Conservation (phyloP, 1,140 invertebrate species). For the Pectinophora gossypiella region DNA sequence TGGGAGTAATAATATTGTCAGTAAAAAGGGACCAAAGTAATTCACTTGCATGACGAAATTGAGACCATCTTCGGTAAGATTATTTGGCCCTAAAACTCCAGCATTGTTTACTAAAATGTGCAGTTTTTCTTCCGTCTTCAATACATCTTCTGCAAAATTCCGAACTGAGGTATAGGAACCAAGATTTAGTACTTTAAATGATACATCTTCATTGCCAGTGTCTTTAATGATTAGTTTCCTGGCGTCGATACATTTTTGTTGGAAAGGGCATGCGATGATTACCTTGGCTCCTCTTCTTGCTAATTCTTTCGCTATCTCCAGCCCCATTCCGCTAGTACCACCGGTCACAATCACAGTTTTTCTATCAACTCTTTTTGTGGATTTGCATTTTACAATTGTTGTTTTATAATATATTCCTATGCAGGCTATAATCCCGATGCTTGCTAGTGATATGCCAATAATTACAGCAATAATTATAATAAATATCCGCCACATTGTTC, state of each 20-base stretch:
- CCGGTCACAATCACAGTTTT: conserved; percentile 80
- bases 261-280: conserved; percentile 74
- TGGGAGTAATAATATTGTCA: conserved; percentile 74
- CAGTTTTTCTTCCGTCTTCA: conserved; percentile 80
- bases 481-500: too few species aligned
- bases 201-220: conserved; percentile 78
- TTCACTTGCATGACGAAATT: conserved; percentile 69
- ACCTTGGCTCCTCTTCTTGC: conserved; percentile 82
- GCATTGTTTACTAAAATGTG: conserved; percentile 89
- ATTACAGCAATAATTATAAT: too few species aligned
- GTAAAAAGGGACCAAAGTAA: conserved; percentile 72
- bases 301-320: conserved; percentile 81
- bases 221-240: conserved; percentile 77
- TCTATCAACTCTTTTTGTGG: conserved; percentile 37
- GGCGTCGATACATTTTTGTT: conserved; percentile 36
- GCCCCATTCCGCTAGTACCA: conserved; percentile 88
- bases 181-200: conserved; percentile 81
- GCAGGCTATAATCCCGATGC: too few species aligned
- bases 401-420: conserved; percentile 57
- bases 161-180: conserved; percentile 81
- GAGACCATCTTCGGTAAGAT: conserved; percentile 69
- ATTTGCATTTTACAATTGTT: conserved; percentile 41
- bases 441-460: too few species aligned
- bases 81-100: conserved; percentile 76
- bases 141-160: conserved; percentile 81